These are phyloP conservation scores for Alviniconcha marisindica DNA, from an alignment of 1,140 invertebrate species.

Conservation along the genomic window DNA sequence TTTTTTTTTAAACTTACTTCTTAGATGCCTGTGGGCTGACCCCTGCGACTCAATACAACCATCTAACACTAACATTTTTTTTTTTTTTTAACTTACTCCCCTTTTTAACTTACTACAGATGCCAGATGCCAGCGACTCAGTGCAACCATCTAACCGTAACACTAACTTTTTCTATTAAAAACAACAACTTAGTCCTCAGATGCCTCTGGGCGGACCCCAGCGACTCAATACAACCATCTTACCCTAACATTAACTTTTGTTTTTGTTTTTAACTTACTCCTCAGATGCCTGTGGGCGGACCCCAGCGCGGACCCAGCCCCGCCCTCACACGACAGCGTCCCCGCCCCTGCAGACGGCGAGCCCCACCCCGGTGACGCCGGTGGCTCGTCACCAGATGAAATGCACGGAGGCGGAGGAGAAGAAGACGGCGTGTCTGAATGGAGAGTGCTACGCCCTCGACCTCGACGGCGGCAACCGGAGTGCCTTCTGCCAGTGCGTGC, in stretches of 20 bases:
- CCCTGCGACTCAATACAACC: too few relatives aligned
- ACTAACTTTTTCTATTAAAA: too few relatives aligned
- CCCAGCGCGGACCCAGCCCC: conserved; percentile 40
- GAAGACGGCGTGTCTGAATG: conserved; percentile 38
- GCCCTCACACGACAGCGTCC: conserved; percentile 15
- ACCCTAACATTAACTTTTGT: too few relatives aligned
- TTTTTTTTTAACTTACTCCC: too few relatives aligned
- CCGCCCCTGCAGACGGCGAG: conserved; percentile 4
- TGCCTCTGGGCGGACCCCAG: too few relatives aligned
- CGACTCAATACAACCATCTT: too few relatives aligned
- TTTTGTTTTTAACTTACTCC: neutral
- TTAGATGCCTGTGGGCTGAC: conserved; percentile 43
- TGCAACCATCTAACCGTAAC: neutral
- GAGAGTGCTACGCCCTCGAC: conserved; percentile 40
- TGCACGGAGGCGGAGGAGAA: conserved; percentile 39
- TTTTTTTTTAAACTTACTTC: neutral
- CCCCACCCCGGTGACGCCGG: conserved; percentile 21
- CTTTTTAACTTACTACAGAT: too few relatives aligned
- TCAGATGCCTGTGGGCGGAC: conserved; percentile 44
- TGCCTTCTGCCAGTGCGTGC: conserved; percentile 43
- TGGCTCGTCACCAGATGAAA: conserved; percentile 9
- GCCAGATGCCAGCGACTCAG: too few relatives aligned
- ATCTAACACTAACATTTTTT: too few relatives aligned
- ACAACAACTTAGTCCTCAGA: too few relatives aligned
- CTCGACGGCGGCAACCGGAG: conserved; percentile 30